A percentile compares a stretch with the other conserved stretches of the same genome.
Conservation (phyloP, 2,113 vertebrate species). For the Megaptera novaeangliae region DNA sequence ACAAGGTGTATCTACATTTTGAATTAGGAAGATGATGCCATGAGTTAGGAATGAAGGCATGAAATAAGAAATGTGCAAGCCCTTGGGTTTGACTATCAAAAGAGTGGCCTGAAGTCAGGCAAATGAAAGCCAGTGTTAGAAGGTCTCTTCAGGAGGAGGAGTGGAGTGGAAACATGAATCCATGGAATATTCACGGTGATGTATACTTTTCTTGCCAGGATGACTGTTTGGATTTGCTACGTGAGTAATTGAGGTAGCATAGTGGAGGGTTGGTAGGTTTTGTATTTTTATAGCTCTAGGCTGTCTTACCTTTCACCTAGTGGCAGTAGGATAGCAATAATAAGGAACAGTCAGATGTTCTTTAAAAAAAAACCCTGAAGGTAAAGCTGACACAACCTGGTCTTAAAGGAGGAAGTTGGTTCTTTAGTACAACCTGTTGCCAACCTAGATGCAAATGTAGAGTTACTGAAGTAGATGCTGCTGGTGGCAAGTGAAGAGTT, state of each 20-base stretch:
- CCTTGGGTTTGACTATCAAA: neutral
- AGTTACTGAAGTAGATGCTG: neutral
- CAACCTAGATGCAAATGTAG: neutral
- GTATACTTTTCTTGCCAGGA: neutral
- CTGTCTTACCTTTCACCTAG: neutral
- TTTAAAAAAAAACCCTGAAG: neutral
- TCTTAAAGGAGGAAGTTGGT: neutral
- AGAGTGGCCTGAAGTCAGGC: neutral
- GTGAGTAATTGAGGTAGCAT: neutral
- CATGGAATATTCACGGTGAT: neutral
- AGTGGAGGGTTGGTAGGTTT: neutral
- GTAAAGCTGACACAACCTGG: neutral
- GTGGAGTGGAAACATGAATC: neutral
- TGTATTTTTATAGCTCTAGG: neutral
- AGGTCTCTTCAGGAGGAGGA: neutral
- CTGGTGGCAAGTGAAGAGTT: neutral
- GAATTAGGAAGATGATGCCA: neutral
- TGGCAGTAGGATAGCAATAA: neutral
- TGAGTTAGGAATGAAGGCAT: neutral
- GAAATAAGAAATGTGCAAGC: neutral
- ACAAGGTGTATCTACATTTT: neutral
- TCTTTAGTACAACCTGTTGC: neutral
- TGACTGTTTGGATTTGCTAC: neutral
- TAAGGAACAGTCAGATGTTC: neutral
- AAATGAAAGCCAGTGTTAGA: neutral